A percentile compares a stretch with the other conserved stretches of the same genome.
These are phyloP conservation scores for Montipora cactus DNA, from an alignment of 64 coral and sea anemone species.

Conservation along the genomic window DNA sequence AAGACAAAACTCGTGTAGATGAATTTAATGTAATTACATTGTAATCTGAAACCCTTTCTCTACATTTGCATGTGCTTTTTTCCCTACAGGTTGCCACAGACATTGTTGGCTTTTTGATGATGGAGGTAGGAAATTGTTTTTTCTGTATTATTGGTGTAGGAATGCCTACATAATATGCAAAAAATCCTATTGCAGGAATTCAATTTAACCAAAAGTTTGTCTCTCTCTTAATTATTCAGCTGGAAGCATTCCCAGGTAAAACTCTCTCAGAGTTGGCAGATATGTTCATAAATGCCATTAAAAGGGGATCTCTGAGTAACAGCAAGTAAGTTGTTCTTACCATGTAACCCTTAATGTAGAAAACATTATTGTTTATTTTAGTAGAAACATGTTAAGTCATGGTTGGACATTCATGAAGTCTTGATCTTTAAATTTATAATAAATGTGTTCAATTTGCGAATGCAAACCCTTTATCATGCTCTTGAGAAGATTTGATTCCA, in stretches of 20 bases:
- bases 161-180: no score
- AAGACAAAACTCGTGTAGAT: background rate
- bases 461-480: no score
- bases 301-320: conserved; percentile 77
- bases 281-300: conserved; percentile 85
- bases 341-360: background rate
- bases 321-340: conserved; percentile 73
- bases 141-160: background rate
- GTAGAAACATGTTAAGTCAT: no score
- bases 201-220: background rate
- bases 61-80: background rate
- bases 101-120: conserved; percentile 79
- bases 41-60: background rate
- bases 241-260: conserved; percentile 76
- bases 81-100: conserved; percentile 67
- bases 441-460: no score
- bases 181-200: background rate
- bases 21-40: background rate
- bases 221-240: conserved; percentile 31
- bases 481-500: no score
- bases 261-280: conserved; percentile 77
- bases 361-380: background rate
- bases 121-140: conserved; percentile 61
- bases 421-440: no score
- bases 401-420: no score